phyloP scores from a whole-genome alignment of 2,113 vertebrate genomes.

The Leucosticte australis region DNA sequence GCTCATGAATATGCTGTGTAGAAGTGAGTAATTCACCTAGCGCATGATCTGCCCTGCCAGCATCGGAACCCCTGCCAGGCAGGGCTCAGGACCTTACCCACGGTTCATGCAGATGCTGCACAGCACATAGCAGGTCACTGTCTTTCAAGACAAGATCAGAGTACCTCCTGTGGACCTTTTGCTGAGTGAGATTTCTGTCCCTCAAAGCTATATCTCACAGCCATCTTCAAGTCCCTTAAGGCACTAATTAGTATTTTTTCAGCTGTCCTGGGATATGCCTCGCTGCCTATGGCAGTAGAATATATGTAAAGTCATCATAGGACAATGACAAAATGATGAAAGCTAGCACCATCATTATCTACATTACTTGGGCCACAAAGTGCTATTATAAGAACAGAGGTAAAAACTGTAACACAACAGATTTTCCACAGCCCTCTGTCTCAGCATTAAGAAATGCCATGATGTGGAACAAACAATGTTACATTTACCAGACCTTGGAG shows the following conservation, averaged over 20 bases:
- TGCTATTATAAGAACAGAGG: not conserved
- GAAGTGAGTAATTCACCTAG: not conserved
- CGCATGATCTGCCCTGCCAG: not conserved
- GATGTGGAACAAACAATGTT: not conserved
- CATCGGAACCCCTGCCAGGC: rapidly evolving
- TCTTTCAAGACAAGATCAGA: not conserved
- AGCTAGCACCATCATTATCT: not conserved
- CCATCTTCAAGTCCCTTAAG: not conserved
- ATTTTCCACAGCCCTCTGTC: not conserved
- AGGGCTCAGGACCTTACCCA: not conserved
- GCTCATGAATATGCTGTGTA: not conserved
- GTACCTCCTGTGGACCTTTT: not conserved
- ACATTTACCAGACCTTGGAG: not conserved
- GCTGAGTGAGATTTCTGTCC: not conserved
- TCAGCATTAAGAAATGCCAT: not conserved
- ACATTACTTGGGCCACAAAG: not conserved
- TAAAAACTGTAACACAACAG: not conserved
- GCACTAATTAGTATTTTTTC: not conserved
- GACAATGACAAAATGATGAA: not conserved
- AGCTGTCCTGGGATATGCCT: not conserved
- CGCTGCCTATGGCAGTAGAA: not conserved
- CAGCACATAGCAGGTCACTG: not conserved
- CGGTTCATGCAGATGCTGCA: not conserved
- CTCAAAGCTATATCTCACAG: not conserved
- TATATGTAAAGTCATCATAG: not conserved